A percentile compares a stretch with the other conserved stretches of the same genome.
Conservation (phyloP, 2,888 invertebrate genomes). For the Lymantria monacha region DNA sequence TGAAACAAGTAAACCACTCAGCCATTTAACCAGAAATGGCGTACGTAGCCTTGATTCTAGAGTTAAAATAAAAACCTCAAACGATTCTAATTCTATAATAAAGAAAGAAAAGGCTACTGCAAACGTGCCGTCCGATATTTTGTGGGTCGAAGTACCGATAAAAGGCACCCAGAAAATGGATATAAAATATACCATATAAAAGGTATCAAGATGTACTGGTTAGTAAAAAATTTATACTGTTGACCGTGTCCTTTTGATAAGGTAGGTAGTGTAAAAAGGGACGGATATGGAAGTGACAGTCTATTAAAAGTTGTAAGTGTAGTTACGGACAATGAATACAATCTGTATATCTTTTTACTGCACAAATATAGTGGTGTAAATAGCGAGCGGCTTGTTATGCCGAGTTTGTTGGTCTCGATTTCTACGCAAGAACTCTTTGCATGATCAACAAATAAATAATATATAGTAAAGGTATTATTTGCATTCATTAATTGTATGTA, state of each 20-base stretch:
- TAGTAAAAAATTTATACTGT: slow-evolving; percentile 27
- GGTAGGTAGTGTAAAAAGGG: background rate
- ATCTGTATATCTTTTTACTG: too few relatives aligned
- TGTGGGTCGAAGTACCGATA: slow-evolving; percentile 15
- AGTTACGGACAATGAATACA: background rate
- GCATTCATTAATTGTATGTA: too few relatives aligned
- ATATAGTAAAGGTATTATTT: too few relatives aligned
- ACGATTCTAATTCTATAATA: slow-evolving; percentile 3
- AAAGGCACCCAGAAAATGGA: slow-evolving; percentile 15
- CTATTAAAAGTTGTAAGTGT: background rate
- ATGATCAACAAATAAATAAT: too few relatives aligned
- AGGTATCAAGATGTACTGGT: slow-evolving; percentile 17
- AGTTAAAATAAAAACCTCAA: background rate
- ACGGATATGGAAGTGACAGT: background rate
- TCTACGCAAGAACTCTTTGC: too few relatives aligned
- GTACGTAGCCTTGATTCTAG: too few relatives aligned
- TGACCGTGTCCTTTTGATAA: slow-evolving; percentile 17
- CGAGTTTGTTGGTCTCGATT: too few relatives aligned
- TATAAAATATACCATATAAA: slow-evolving; percentile 23
- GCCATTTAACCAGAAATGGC: too few relatives aligned
- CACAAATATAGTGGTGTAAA: background rate
- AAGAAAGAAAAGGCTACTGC: slow-evolving; percentile 13
- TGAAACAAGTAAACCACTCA: too few relatives aligned
- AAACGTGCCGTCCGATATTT: slow-evolving; percentile 17
- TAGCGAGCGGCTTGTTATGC: too few relatives aligned